Evolutionary conservation across 2,113 vertebrate genomes (phyloP).

Genomic region (Nicator chloris): DNA sequence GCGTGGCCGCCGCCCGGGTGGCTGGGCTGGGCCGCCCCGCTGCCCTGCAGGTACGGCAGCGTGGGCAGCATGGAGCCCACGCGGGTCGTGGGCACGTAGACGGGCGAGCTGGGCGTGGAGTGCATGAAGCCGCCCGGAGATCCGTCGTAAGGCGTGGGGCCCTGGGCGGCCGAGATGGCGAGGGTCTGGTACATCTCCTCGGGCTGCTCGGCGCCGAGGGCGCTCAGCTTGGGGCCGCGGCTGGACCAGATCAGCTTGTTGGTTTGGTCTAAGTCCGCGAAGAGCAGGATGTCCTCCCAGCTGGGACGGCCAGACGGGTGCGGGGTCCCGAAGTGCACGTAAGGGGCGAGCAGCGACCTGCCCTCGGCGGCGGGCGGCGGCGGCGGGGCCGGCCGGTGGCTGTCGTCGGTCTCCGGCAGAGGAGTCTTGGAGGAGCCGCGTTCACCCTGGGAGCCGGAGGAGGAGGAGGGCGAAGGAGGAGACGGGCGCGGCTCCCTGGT

Average conservation of each 20-base stretch:
- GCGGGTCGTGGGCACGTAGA: constrained; percentile 93
- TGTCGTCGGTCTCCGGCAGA: constrained; percentile 56
- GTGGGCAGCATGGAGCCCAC: constrained; percentile 93
- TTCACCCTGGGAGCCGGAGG: constrained; percentile 57
- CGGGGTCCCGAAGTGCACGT: constrained; percentile 80
- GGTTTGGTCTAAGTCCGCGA: constrained; percentile 92
- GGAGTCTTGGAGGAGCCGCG: constrained; percentile 54
- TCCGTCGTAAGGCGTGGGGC: constrained; percentile 84
- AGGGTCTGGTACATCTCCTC: constrained; percentile 96
- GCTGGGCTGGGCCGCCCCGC: constrained; percentile 78
- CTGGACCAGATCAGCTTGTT: constrained; percentile 90
- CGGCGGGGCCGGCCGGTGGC: constrained; percentile 7
- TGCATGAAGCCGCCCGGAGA: constrained; percentile 87
- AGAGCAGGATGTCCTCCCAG: constrained; percentile 90
- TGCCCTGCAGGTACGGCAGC: constrained; percentile 85
- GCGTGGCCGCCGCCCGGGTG: constrained; percentile 81
- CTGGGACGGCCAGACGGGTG: constrained; percentile 65
- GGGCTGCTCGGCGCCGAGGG: constrained; percentile 70
- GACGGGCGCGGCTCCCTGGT: constrained; percentile 72
- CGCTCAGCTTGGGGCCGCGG: constrained; percentile 84
- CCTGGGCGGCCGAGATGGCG: constrained; percentile 87
- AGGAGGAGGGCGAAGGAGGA: constrained; percentile 72
- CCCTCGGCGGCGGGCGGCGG: constrained; percentile 27
- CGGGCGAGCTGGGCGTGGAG: constrained; percentile 88
- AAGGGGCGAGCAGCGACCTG: constrained; percentile 65